Evolutionary conservation across 1,140 invertebrate species (phyloP).

Genomic region (Triops longicaudatus): DNA sequence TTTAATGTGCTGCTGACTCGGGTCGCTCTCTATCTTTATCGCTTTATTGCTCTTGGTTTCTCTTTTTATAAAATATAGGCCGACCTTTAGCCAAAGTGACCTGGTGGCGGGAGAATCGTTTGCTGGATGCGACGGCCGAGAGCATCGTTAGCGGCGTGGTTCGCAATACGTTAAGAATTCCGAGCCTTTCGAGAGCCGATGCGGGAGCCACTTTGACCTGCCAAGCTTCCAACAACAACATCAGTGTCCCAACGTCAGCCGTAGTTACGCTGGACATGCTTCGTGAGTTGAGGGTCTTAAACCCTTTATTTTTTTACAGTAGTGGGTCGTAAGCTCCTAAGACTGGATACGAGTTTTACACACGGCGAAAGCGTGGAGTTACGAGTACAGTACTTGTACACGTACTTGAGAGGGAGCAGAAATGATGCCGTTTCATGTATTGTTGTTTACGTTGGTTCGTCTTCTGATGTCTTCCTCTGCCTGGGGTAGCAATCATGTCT

Average conservation of each 20-base stretch:
- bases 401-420: no score
- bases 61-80: constrained; percentile 44
- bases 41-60: no score
- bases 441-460: no score
- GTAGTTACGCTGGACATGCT: constrained; percentile 82
- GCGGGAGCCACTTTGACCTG: constrained; percentile 73
- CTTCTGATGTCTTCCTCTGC: no score
- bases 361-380: no score
- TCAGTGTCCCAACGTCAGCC: constrained; percentile 63
- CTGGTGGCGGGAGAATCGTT: constrained; percentile 66
- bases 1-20: constrained; percentile 2
- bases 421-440: no score
- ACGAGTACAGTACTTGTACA: no score
- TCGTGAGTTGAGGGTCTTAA: constrained; percentile 55
- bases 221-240: constrained; percentile 71
- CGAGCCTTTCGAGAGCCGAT: constrained; percentile 63
- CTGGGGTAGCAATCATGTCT: neutral
- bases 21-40: neutral
- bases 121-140: constrained; percentile 47
- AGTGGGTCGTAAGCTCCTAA: no score
- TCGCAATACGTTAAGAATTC: constrained; percentile 59
- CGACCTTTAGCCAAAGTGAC: constrained; percentile 64
- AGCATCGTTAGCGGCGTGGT: constrained; percentile 47
- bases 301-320: no score
- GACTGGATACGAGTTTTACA: no score